Percentiles rank a stretch among this genome's conserved stretches.
These are phyloP conservation scores for Corydoras maculifer DNA, from an alignment of 2,113 vertebrate species.

Conservation along the genomic window DNA sequence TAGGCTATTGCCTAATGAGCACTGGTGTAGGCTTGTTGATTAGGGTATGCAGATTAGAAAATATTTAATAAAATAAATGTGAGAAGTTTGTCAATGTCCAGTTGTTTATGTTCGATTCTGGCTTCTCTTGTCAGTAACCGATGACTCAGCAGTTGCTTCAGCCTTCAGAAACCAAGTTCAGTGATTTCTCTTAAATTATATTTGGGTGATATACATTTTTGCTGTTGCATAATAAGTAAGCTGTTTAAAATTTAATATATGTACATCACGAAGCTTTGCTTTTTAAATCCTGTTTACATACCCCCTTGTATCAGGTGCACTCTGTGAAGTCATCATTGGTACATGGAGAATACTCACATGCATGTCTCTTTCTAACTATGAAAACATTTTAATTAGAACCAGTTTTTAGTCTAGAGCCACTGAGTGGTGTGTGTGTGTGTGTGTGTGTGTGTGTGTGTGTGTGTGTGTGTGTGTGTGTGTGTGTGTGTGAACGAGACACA, in stretches of 20 bases:
- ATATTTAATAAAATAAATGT: too few species aligned
- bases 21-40: too few species aligned
- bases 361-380: constrained; percentile 27
- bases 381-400: constrained; percentile 47
- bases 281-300: too few species aligned
- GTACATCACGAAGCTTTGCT: too few species aligned
- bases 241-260: too few species aligned
- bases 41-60: too few species aligned
- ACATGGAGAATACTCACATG: neutral
- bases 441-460: constrained; percentile 23
- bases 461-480: constrained; percentile 32
- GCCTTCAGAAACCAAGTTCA: neutral
- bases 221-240: too few species aligned
- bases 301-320: too few species aligned
- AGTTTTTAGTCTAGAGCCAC: constrained; percentile 14
- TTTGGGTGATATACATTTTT: neutral
- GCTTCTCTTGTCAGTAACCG: too few species aligned
- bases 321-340: neutral
- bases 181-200: neutral
- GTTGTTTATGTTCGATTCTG: too few species aligned
- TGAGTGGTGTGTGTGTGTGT: constrained; percentile 17
- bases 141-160: constrained; percentile 6
- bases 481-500: constrained; percentile 38
- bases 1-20: too few species aligned
- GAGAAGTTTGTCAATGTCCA: too few species aligned